Evolutionary conservation across 1,140 invertebrate genomes (phyloP).

Genomic region (Ruditapes philippinarum): DNA sequence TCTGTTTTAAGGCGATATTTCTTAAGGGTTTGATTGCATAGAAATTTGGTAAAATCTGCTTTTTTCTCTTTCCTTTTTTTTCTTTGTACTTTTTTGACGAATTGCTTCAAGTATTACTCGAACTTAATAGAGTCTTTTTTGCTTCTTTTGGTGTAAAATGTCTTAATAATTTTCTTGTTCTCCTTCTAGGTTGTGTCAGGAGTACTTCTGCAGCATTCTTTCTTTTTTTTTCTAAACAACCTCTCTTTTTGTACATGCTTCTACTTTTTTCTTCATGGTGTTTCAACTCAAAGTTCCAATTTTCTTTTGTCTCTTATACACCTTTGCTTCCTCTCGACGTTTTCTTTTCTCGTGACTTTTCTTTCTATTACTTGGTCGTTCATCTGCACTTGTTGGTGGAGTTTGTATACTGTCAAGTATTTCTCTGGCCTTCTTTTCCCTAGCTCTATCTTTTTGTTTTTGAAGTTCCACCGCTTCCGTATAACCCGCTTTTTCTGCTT

Average conservation of each 20-base stretch:
- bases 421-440: not conserved
- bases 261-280: constrained; percentile 12
- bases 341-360: constrained; percentile 12
- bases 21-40: constrained; percentile 22
- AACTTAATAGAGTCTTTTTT: constrained; percentile 21
- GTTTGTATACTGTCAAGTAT: not conserved
- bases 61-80: constrained; percentile 24
- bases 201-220: too few species aligned
- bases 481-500: not conserved
- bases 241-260: constrained; percentile 49
- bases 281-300: constrained; percentile 10
- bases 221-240: not conserved
- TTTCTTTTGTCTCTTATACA: not conserved
- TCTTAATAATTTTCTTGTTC: constrained; percentile 43
- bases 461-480: constrained; percentile 32
- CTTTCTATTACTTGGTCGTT: constrained; percentile 28
- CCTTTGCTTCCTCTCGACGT: constrained; percentile 31
- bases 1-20: constrained; percentile 15
- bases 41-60: not conserved
- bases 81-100: constrained; percentile 34
- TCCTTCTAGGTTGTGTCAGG: constrained; percentile 17
- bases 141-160: constrained; percentile 30
- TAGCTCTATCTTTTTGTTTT: not conserved
- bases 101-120: constrained; percentile 26
- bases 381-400: constrained; percentile 10